These are phyloP conservation scores for Mystacornis crossleyi DNA, from an alignment of 2,113 vertebrate genomes.

Conservation along the genomic window DNA sequence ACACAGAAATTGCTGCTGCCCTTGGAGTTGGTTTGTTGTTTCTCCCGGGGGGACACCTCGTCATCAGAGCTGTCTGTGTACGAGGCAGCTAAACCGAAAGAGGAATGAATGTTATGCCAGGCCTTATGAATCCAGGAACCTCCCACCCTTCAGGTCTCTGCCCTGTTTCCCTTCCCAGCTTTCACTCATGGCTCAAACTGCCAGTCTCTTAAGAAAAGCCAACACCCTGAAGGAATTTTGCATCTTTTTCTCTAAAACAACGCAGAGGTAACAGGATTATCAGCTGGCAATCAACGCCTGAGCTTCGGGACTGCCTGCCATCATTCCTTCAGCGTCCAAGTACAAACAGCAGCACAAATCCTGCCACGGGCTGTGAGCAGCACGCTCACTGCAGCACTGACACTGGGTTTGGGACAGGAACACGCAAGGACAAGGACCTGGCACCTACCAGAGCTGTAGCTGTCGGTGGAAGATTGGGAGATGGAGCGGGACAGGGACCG, in stretches of 20 bases:
- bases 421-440: rapidly evolving
- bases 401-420: rapidly evolving
- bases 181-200: not conserved
- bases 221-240: not conserved
- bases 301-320: not conserved
- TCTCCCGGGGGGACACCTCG: slow-evolving; percentile 91
- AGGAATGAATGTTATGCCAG: not conserved
- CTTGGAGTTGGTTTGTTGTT: slow-evolving; percentile 91
- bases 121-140: not conserved
- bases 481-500: slow-evolving; percentile 95
- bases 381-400: rapidly evolving
- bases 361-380: not conserved
- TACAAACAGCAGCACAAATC: not conserved
- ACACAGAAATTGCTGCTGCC: slow-evolving; percentile 95
- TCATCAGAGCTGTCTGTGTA: slow-evolving; percentile 97
- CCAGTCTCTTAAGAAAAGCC: not conserved
- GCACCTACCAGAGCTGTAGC: slow-evolving; percentile 94
- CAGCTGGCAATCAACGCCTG: not conserved
- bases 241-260: not conserved
- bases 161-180: not conserved
- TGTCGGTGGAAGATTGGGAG: slow-evolving; percentile 98
- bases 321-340: not conserved
- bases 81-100: slow-evolving; percentile 82
- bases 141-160: not conserved
- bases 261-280: not conserved